These are phyloP conservation scores for Cavia aperea DNA, from an alignment of 2,113 vertebrate genomes.

Conservation along the genomic window DNA sequence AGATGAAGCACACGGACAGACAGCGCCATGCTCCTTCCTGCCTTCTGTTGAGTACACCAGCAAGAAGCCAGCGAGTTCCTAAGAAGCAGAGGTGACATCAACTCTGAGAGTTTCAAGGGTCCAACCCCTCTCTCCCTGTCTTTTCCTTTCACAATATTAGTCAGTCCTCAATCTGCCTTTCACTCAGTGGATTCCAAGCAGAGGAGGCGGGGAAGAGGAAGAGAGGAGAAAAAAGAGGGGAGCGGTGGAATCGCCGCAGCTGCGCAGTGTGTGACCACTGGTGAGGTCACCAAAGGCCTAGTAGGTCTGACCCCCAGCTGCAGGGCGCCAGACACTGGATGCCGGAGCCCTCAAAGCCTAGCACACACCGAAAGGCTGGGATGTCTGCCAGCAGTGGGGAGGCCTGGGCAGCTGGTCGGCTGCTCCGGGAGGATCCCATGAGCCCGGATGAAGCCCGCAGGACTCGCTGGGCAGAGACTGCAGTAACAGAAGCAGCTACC, in stretches of 20 bases:
- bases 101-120: neutral
- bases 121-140: neutral
- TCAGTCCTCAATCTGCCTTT: neutral
- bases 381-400: neutral
- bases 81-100: neutral
- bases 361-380: neutral
- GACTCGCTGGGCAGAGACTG: neutral
- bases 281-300: neutral
- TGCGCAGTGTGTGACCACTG: too few species aligned
- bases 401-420: neutral
- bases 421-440: accelerated
- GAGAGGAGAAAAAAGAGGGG: neutral
- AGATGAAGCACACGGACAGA: neutral
- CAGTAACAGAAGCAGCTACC: neutral
- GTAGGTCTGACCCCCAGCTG: neutral
- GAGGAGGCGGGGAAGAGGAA: neutral
- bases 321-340: neutral
- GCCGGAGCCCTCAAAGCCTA: neutral
- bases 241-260: accelerated
- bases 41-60: accelerated
- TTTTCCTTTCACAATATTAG: neutral
- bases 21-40: neutral
- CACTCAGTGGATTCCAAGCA: neutral
- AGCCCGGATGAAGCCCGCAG: neutral
- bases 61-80: neutral